Evolutionary conservation across 2,113 vertebrate species (phyloP).

Genomic region (Anas platyrhynchos): DNA sequence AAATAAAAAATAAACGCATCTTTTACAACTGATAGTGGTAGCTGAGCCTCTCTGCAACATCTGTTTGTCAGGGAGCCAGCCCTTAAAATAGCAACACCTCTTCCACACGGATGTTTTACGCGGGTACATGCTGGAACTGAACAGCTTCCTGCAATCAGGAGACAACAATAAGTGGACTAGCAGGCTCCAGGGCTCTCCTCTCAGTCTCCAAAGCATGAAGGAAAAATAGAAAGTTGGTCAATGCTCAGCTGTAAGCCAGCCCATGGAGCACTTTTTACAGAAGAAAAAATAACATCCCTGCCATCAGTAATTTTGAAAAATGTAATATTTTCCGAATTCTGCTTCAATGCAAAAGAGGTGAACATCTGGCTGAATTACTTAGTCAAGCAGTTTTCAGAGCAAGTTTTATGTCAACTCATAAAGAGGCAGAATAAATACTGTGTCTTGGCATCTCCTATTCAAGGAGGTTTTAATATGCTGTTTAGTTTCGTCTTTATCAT

Average conservation of each 20-base stretch:
- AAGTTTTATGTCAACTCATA: slow-evolving; percentile 74
- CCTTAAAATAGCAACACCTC: slow-evolving; percentile 45
- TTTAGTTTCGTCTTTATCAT: not conserved
- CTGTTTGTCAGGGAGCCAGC: slow-evolving; percentile 52
- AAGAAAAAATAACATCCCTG: slow-evolving; percentile 8
- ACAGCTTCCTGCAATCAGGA: not conserved
- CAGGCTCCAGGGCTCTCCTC: slow-evolving; percentile 49
- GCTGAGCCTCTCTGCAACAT: slow-evolving; percentile 36
- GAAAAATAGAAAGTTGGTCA: slow-evolving; percentile 53
- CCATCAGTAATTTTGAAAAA: slow-evolving; percentile 71
- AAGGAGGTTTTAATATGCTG: not conserved
- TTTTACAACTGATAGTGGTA: not conserved
- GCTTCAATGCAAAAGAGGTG: slow-evolving; percentile 73
- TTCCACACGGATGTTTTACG: not conserved
- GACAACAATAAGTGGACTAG: slow-evolving; percentile 44
- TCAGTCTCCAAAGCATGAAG: slow-evolving; percentile 45
- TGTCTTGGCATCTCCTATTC: slow-evolving; percentile 3
- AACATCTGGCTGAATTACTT: slow-evolving; percentile 81
- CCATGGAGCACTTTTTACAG: not conserved
- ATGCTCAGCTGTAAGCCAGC: slow-evolving; percentile 47
- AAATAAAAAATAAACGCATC: not conserved
- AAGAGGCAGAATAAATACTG: slow-evolving; percentile 52
- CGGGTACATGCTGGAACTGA: not conserved
- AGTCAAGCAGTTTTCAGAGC: slow-evolving; percentile 71
- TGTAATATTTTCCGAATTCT: slow-evolving; percentile 78